Evolutionary conservation across 2,888 invertebrate species (phyloP).

Genomic region (Drosophila flavopinicola): DNA sequence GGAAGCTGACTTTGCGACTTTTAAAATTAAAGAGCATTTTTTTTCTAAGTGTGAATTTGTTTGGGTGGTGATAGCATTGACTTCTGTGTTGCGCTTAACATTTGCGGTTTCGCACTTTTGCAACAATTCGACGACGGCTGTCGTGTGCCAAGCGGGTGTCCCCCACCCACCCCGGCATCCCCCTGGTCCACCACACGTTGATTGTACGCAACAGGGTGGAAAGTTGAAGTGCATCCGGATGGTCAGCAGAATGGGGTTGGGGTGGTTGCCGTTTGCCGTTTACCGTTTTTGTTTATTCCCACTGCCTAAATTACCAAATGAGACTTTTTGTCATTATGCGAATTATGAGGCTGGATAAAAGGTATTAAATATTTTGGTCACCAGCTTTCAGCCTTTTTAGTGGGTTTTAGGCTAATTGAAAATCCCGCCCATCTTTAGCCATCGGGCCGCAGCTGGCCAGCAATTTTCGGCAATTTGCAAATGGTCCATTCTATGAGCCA

Average conservation of each 20-base stretch:
- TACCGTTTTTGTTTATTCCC: slow-evolving; percentile 66
- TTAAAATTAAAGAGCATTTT: too few relatives aligned
- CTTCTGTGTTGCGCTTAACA: slow-evolving; percentile 82
- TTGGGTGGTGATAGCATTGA: slow-evolving; percentile 67
- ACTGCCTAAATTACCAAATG: slow-evolving; percentile 75
- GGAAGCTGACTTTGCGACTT: too few relatives aligned
- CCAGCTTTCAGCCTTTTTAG: slow-evolving; percentile 44
- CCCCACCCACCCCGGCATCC: neutral
- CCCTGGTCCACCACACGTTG: slow-evolving; percentile 28
- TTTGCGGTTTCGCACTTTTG: slow-evolving; percentile 83
- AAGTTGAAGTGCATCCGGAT: slow-evolving; percentile 81
- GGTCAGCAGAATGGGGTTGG: slow-evolving; percentile 65
- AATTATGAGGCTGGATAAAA: slow-evolving; percentile 82
- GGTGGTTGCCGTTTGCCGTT: slow-evolving; percentile 18
- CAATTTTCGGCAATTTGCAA: slow-evolving; percentile 59
- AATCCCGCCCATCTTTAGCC: slow-evolving; percentile 34
- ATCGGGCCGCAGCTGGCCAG: slow-evolving; percentile 43
- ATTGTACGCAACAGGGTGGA: slow-evolving; percentile 83
- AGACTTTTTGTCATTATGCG: slow-evolving; percentile 80
- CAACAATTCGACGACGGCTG: slow-evolving; percentile 69
- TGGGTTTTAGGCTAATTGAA: slow-evolving; percentile 81
- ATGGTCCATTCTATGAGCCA: slow-evolving; percentile 31
- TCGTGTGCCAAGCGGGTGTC: slow-evolving; percentile 51
- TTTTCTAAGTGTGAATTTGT: slow-evolving; percentile 23
- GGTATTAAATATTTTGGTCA: slow-evolving; percentile 77